Percentiles rank a stretch among this genome's conserved stretches.
phyloP scores from a whole-genome alignment of 2,888 invertebrate genomes.

The Branchellion lobata region DNA sequence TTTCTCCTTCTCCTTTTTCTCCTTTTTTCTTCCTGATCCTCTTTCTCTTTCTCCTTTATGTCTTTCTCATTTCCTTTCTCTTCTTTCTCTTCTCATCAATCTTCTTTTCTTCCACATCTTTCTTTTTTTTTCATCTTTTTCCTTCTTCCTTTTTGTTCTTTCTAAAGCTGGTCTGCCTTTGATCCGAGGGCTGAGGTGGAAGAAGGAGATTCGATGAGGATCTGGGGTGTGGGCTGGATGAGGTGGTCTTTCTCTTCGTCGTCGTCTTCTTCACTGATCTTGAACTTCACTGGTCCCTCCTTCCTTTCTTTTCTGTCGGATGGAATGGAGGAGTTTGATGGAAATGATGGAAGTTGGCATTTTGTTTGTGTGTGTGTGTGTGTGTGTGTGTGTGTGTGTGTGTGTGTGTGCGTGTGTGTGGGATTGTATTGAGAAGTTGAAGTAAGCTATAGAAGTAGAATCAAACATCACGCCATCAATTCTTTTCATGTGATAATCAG shows the following conservation, averaged over 20 bases:
- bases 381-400: neutral
- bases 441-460: neutral
- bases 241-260: slow-evolving; percentile 47
- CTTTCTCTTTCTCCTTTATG: too few relatives aligned
- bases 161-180: too few relatives aligned
- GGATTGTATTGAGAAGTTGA: neutral
- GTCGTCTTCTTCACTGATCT: slow-evolving; percentile 50
- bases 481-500: too few relatives aligned
- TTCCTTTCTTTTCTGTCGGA: slow-evolving; percentile 53
- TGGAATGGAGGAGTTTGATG: slow-evolving; percentile 50
- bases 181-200: neutral
- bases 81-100: too few relatives aligned
- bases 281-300: slow-evolving; percentile 56
- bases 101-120: too few relatives aligned
- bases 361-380: neutral
- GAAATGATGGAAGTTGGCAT: neutral
- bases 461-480: too few relatives aligned
- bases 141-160: too few relatives aligned
- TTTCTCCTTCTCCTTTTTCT: neutral
- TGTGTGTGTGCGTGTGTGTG: neutral
- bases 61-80: too few relatives aligned
- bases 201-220: slow-evolving; percentile 49
- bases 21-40: too few relatives aligned
- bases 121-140: too few relatives aligned
- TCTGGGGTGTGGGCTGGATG: slow-evolving; percentile 45